Evolutionary conservation across 1,140 invertebrate species (phyloP).

Genomic region (Dendroctonus ponderosae): DNA sequence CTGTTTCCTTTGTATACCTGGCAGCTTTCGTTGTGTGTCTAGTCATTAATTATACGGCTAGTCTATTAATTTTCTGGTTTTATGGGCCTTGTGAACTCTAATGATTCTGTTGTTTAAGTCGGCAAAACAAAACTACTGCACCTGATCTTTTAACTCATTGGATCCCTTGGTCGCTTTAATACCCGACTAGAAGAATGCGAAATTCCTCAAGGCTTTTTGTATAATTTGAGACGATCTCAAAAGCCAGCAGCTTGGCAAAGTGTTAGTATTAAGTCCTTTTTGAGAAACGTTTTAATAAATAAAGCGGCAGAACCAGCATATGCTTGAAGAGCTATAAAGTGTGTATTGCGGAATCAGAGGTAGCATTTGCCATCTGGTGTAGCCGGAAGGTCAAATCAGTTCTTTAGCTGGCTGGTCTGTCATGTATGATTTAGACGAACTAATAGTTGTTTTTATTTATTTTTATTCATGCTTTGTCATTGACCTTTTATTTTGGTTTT

Average conservation of each 20-base stretch:
- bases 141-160: no score
- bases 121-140: no score
- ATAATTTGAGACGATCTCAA: background rate
- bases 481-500: no score
- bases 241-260: background rate
- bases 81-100: background rate
- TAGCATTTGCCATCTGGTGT: constrained; percentile 5
- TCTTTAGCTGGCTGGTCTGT: constrained; percentile 3
- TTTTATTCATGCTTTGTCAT: no score
- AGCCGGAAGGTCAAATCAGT: constrained; percentile 1
- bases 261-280: constrained; percentile 1
- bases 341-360: constrained; percentile 8
- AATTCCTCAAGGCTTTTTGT: no score
- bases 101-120: background rate
- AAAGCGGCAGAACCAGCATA: constrained; percentile 5
- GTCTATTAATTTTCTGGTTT: constrained; percentile 6
- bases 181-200: no score
- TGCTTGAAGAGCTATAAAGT: constrained; percentile 6
- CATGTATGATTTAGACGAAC: constrained; percentile 3
- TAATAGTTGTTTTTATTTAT: background rate
- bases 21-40: background rate
- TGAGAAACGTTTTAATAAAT: constrained; percentile 3
- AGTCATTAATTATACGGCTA: constrained; percentile 7
- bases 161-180: no score
- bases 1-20: no score